Evolutionary conservation across 2,113 vertebrate species (phyloP), one percentile per base, ranked within the genome.

Genomic region (Pluvialis apricaria): DNA sequence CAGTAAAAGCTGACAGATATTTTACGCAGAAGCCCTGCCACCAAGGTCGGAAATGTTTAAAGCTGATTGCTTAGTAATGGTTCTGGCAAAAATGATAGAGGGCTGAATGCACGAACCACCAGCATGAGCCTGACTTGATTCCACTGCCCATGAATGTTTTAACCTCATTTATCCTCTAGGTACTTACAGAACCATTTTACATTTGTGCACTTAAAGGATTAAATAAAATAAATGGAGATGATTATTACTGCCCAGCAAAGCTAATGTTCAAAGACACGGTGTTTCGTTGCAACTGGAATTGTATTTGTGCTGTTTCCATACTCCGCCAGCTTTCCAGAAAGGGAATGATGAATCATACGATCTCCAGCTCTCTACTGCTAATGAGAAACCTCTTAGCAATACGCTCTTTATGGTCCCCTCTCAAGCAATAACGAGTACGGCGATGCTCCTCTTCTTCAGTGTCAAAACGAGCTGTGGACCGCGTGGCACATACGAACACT

Each of bases 131-230:
- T 34, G 61, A 64, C 95, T 94, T 22, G 61, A 86, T 96, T 91
- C 96, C 55, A 5, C 40, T 49, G 95, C 92, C 93, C 82, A 3
- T 57, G 80, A 92, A 92, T 94, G 96, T 64, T 97, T 97, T 95
- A 97, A 97, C 96, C 97, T 97, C 97, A 70, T 96, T 97, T 97
- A 92, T 97, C 96, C 94, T 82, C 92, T 79, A 36, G 80, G 91
- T 96, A 77, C 90, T 97, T 94, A 94, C 88, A 95, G 94, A 96
- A 57, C 61, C 97, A 40, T 97, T 96, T 96, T 90, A 90, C 86
- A 88, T 97, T 94, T 60, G 88, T 95, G 93, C 96, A 96, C 96
- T 97, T 96, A 97, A 96, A 96, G 94, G 97, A 95, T 97, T 96
- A 96, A 96, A 89, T 72, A 54, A 96, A 96, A 97, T 94, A 94